phyloP scores from a whole-genome alignment of 1,140 invertebrate species.

The Drosophila pandora region DNA sequence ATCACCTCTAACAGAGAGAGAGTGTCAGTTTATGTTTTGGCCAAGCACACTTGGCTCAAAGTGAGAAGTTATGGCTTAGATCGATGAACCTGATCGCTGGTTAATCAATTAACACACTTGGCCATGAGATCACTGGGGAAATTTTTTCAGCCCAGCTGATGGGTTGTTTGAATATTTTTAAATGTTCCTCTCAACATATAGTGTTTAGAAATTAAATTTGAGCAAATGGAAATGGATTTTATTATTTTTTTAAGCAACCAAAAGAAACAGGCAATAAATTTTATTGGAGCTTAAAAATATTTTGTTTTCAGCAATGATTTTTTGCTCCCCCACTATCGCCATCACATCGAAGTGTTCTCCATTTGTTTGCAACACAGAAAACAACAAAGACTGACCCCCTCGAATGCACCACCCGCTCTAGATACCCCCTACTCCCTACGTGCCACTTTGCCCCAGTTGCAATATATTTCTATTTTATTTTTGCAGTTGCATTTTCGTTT shows the following conservation, averaged over 20 bases:
- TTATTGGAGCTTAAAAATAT: not conserved
- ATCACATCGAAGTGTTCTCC: slow-evolving; percentile 26
- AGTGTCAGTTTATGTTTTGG: slow-evolving; percentile 50
- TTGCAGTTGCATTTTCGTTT: slow-evolving; percentile 76
- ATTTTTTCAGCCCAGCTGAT: slow-evolving; percentile 6
- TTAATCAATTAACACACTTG: slow-evolving; percentile 45
- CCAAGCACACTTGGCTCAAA: slow-evolving; percentile 14
- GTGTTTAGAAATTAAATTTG: not conserved
- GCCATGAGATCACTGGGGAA: slow-evolving; percentile 41
- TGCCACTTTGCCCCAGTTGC: slow-evolving; percentile 16
- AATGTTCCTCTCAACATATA: not conserved
- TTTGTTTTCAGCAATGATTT: not conserved
- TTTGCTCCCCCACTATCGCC: slow-evolving; percentile 11
- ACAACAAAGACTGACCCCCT: slow-evolving; percentile 2
- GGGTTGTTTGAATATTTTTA: not conserved
- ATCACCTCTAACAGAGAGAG: slow-evolving; percentile 17
- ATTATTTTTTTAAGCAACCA: not conserved
- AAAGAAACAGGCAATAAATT: not conserved
- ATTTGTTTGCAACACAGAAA: slow-evolving; percentile 17
- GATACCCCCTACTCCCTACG: not conserved
- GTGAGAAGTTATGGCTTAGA: slow-evolving; percentile 36
- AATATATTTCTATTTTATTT: slow-evolving; percentile 34
- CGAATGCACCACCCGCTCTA: too few species aligned
- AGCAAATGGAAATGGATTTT: too few species aligned
- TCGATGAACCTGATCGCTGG: slow-evolving; percentile 40